Evolutionary conservation across 1,140 invertebrate genomes (phyloP).

Genomic region (Tetraneura akinire): DNA sequence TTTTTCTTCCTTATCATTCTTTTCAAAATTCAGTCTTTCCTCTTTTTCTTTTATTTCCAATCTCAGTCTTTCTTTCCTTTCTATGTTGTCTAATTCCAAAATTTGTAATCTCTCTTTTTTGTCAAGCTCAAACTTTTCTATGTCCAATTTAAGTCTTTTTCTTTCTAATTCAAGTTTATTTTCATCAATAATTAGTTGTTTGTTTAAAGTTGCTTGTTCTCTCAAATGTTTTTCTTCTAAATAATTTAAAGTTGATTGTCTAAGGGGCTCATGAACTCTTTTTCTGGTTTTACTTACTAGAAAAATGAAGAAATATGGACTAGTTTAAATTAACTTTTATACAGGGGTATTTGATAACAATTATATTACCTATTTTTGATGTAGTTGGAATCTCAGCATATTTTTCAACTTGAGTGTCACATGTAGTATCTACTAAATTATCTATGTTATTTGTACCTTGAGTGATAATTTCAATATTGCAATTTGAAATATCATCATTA

Average conservation of each 20-base stretch:
- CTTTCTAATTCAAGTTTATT: not conserved
- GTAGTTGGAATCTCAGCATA: not conserved
- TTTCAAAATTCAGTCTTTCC: not conserved
- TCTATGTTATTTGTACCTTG: not conserved
- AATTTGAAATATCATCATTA: too few relatives aligned
- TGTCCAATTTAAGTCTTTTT: not conserved
- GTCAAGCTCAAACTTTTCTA: not conserved
- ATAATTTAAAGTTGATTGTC: not conserved
- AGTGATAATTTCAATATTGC: too few relatives aligned
- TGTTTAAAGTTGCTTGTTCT: not conserved
- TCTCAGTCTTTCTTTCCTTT: not conserved
- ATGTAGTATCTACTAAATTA: not conserved
- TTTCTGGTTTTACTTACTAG: not conserved
- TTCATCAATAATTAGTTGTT: not conserved
- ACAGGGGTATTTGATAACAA: not conserved
- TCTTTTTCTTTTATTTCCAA: not conserved
- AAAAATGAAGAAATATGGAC: not conserved
- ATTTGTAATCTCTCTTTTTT: not conserved
- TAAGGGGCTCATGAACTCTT: not conserved
- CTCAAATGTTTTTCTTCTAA: not conserved
- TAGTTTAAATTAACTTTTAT: too few relatives aligned
- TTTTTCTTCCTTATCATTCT: not conserved
- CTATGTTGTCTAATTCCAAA: not conserved
- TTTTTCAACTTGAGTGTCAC: not conserved
- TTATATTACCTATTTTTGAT: not conserved